phyloP scores from a whole-genome alignment of 1,140 invertebrate species.

The Drosophila mojavensis region DNA sequence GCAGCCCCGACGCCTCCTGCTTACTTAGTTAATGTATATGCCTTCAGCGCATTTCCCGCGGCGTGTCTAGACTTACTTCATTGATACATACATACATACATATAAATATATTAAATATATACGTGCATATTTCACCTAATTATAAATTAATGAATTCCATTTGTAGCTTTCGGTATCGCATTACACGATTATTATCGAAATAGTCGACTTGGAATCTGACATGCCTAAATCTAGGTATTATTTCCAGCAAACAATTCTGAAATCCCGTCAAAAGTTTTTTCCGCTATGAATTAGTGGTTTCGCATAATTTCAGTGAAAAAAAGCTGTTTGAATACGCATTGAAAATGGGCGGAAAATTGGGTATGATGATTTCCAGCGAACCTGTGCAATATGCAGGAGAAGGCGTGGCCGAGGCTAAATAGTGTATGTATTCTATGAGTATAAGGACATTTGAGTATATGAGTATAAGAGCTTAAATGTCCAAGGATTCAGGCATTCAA shows the following conservation, averaged over 20 bases:
- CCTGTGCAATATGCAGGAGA: no score
- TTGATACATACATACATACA: constrained; percentile 10
- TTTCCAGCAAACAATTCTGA: background rate
- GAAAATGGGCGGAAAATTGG: no score
- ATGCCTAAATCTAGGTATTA: background rate
- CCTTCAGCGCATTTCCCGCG: constrained; percentile 4
- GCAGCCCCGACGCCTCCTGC: background rate
- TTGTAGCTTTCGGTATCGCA: background rate
- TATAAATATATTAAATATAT: no score
- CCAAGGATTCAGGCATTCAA: no score
- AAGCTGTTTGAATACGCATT: no score
- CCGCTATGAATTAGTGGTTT: no score
- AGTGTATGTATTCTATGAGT: no score
- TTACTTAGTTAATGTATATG: constrained; percentile 22
- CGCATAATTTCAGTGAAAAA: no score
- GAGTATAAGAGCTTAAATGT: no score
- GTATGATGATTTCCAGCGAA: no score
- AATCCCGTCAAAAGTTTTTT: background rate
- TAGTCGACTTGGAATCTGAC: background rate
- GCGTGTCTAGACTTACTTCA: constrained; percentile 1
- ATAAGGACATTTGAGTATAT: no score
- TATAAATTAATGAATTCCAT: constrained; percentile 22
- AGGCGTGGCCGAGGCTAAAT: no score
- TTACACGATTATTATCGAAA: constrained; percentile 6
- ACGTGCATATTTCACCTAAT: background rate